Conservation (phyloP, 1,140 invertebrate genomes). For the Antheraea mylitta region DNA sequence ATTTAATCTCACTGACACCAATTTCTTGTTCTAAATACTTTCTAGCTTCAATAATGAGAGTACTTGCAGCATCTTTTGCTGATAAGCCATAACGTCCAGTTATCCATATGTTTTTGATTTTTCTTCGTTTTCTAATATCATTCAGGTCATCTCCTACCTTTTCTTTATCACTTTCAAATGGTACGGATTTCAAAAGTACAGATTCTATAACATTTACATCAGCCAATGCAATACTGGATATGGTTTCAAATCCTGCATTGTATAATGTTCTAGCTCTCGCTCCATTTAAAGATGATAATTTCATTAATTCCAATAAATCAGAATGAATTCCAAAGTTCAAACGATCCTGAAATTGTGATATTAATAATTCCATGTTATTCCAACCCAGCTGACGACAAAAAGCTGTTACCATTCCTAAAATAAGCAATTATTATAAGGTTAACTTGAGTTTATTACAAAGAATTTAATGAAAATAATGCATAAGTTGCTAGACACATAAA, state of each 20-base stretch:
- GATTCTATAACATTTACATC: slow-evolving; percentile 85
- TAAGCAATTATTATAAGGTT: slow-evolving; percentile 21
- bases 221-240: slow-evolving; percentile 88
- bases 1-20: slow-evolving; percentile 81
- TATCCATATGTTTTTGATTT: slow-evolving; percentile 88
- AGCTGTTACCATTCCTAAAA: slow-evolving; percentile 92
- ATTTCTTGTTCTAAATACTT: slow-evolving; percentile 83
- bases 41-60: slow-evolving; percentile 91
- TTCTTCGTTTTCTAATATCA: slow-evolving; percentile 84
- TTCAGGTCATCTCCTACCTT: slow-evolving; percentile 84
- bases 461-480: not conserved
- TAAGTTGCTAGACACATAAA: slow-evolving; percentile 19
- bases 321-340: slow-evolving; percentile 96
- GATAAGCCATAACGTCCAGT: slow-evolving; percentile 90
- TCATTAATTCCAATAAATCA: slow-evolving; percentile 95
- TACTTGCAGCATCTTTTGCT: slow-evolving; percentile 88
- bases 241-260: slow-evolving; percentile 89
- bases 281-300: slow-evolving; percentile 91
- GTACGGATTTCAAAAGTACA: slow-evolving; percentile 87
- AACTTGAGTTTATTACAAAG: not conserved
- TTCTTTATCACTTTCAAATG: slow-evolving; percentile 91
- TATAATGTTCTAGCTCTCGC: slow-evolving; percentile 91
- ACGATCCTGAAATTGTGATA: slow-evolving; percentile 95
- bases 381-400: slow-evolving; percentile 97
- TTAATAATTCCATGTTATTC: slow-evolving; percentile 92